Base-by-base conservation (phyloP, 1,140 invertebrate species). In the Schlechtendalia chinensis region DNA sequence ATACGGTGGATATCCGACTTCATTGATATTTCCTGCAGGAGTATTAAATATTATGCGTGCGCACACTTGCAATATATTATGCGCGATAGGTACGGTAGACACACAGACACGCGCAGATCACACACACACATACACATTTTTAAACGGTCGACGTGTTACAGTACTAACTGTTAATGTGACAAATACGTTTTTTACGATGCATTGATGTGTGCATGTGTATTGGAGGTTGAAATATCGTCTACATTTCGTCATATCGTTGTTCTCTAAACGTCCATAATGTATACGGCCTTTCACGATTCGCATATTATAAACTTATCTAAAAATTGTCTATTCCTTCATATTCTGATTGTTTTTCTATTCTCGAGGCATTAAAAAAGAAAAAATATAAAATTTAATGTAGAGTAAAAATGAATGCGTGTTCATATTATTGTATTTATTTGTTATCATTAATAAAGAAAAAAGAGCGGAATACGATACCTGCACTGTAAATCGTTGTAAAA, bases 1-100 rank as follows among this genome's bases (percentile, higher is more conserved):
- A 79, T 79, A 29, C 75, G 39, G 56, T 63, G 54, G 58, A 79
- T 79, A 79, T 79, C 75, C 75, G 75, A 79, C 58, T 79, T 79
- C 58, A 50, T 47, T 29, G 16, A 19, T 32, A 56, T 61, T 63
- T 63, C 58, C 32, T 77, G 22, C 59, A 24, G 16, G 27, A 14
- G 39, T 69, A 50, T 50, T 19, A 39, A 29, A 67, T 39, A 45
- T 67, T 67, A 67, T 75, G 29, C 53, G 27, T n/a, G 72, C 72
- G 53, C 47, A 72, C 50, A 72, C 69, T 54, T 27, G 27, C n/a
- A n/a, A n/a, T n/a, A n/a, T 39, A 39, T 39, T 75, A 75, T 54
- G 14, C 5, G 53, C 14, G 11, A 29, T 39, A 65, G 10, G 10
- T 67, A 45, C 63, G 32, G 63, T 14, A 45, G 32, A 67, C 63